These are phyloP conservation scores for Caenorhabditis briggsae DNA, from an alignment of 1,140 invertebrate genomes.

Conservation along the genomic window DNA sequence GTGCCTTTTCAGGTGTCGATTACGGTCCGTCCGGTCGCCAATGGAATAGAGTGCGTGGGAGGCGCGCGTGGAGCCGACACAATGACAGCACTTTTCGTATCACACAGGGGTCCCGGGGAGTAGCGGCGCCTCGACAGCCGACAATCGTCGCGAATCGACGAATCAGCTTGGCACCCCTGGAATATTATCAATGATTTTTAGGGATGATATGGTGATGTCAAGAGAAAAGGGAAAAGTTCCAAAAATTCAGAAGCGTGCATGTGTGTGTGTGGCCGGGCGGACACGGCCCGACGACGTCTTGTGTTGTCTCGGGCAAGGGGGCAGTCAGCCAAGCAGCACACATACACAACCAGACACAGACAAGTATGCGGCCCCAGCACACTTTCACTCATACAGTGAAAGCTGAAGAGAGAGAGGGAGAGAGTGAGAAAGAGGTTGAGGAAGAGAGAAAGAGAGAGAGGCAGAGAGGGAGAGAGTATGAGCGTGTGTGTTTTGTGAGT, in stretches of 20 bases:
- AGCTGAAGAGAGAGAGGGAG: not conserved
- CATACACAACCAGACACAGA: not conserved
- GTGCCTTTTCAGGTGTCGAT: too few species aligned
- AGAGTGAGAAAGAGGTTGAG: constrained; percentile 29
- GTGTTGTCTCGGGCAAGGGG: too few species aligned
- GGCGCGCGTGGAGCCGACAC: not conserved
- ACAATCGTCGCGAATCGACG: not conserved
- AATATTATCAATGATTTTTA: not conserved
- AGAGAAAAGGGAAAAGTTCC: not conserved
- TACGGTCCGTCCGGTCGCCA: too few species aligned
- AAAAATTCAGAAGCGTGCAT: too few species aligned
- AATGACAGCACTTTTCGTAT: too few species aligned
- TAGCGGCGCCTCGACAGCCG: too few species aligned
- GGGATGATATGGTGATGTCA: too few species aligned
- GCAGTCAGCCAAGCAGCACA: too few species aligned
- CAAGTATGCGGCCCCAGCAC: constrained; percentile 18
- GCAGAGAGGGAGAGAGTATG: not conserved
- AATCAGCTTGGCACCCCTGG: not conserved
- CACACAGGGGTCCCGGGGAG: too few species aligned
- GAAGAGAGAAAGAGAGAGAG: not conserved
- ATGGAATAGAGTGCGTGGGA: not conserved
- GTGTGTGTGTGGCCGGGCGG: too few species aligned
- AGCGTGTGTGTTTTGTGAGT: constrained; percentile 37
- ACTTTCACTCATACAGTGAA: not conserved
- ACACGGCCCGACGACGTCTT: too few species aligned